A percentile compares a stretch with the other conserved stretches of the same genome.
phyloP scores from a whole-genome alignment of 2,888 invertebrate species.

The Ichneumoninae sp. region DNA sequence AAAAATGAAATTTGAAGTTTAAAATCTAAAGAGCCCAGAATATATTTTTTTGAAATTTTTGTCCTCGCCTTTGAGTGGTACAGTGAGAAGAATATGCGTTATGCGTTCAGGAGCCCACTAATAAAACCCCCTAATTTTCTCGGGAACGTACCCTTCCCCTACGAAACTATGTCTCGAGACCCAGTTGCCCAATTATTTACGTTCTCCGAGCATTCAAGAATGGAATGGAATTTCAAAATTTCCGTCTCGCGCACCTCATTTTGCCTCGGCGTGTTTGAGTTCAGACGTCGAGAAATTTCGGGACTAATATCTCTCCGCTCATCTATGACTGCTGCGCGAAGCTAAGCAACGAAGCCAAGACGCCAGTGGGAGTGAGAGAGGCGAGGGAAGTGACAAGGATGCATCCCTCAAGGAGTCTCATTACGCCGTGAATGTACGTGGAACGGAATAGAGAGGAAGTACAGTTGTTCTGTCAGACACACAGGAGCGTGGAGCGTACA shows the following conservation, averaged over 20 bases:
- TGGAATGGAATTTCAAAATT: conserved; percentile 39
- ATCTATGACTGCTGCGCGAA: conserved; percentile 28
- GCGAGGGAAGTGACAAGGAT: conserved; percentile 65
- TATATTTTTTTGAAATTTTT: too few relatives aligned
- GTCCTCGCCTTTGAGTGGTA: background rate
- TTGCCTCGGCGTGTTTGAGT: background rate
- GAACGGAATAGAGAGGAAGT: conserved; percentile 52
- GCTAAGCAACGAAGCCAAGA: conserved; percentile 5
- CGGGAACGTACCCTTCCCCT: background rate
- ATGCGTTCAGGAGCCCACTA: background rate
- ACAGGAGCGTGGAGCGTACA: conserved; percentile 23
- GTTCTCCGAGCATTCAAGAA: background rate
- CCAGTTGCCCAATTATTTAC: conserved; percentile 23
- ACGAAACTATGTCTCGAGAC: background rate
- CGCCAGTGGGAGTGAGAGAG: conserved; percentile 25
- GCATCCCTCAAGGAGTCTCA: conserved; percentile 69
- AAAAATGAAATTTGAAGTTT: too few relatives aligned
- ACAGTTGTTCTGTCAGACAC: conserved; percentile 58
- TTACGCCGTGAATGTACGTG: conserved; percentile 62
- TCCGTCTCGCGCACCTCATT: conserved; percentile 6
- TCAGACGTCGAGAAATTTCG: conserved; percentile 43
- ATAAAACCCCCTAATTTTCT: background rate
- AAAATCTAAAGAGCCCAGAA: too few relatives aligned
- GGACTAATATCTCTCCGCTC: conserved; percentile 44
- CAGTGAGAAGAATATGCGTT: background rate